A percentile compares a stretch with the other conserved stretches of the same genome.
phyloP scores from a whole-genome alignment of 2,797 vertebrate species.

The Cyclura pinguis region DNA sequence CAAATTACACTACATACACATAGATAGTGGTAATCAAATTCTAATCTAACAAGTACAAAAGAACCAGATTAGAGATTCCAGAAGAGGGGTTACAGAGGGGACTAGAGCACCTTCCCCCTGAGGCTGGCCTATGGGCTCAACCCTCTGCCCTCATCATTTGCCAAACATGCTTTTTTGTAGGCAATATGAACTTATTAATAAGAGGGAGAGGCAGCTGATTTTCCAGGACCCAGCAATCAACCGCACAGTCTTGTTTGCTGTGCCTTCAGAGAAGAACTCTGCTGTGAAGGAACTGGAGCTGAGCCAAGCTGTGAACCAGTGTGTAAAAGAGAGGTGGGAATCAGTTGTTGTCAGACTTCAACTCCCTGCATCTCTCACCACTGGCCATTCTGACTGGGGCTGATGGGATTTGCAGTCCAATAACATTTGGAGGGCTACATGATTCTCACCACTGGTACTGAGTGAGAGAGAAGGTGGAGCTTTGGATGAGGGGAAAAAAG shows the following conservation, averaged over 20 bases:
- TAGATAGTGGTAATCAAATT: not conserved
- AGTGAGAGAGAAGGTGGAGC: not conserved
- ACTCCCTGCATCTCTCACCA: too few relatives aligned
- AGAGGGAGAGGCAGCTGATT: not conserved
- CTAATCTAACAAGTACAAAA: not conserved
- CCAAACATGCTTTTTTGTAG: not conserved
- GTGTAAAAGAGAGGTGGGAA: not conserved
- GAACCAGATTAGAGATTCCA: not conserved
- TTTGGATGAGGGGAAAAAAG: not conserved
- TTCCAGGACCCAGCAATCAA: not conserved
- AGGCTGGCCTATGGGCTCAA: too few relatives aligned
- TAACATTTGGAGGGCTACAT: too few relatives aligned
- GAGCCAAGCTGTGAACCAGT: not conserved
- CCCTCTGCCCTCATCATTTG: not conserved
- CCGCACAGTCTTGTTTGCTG: not conserved
- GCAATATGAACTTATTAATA: not conserved
- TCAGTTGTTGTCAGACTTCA: too few relatives aligned
- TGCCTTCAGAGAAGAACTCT: not conserved
- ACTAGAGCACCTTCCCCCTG: not conserved
- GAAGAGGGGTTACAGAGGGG: not conserved
- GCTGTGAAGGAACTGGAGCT: not conserved
- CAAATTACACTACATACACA: not conserved
- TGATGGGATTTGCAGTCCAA: too few relatives aligned
- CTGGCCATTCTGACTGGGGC: too few relatives aligned
- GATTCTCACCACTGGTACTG: too few relatives aligned